Evolutionary conservation across 1,140 invertebrate genomes (phyloP).

Genomic region (Monomorium pharaonis): DNA sequence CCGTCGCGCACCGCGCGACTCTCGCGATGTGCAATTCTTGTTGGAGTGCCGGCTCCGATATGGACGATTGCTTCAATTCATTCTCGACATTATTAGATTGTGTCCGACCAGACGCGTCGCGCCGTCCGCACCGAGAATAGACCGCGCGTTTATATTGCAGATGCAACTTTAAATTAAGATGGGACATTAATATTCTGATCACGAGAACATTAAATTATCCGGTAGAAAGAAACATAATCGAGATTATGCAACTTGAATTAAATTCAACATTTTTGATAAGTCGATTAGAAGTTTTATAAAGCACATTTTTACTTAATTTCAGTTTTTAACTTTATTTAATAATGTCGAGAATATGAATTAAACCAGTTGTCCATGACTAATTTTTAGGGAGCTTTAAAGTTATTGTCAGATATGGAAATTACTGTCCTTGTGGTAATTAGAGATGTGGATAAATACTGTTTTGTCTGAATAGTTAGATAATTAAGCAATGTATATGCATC

Average conservation of each 20-base stretch:
- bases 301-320: neutral
- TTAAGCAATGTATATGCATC: neutral
- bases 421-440: neutral
- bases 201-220: neutral
- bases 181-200: neutral
- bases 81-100: constrained; percentile 31
- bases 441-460: neutral
- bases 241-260: neutral
- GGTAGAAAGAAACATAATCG: too few species aligned
- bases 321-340: neutral
- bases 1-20: constrained; percentile 19
- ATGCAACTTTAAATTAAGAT: neutral
- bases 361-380: too few species aligned
- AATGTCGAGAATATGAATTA: too few species aligned
- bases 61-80: constrained; percentile 59
- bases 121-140: neutral
- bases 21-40: neutral
- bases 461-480: neutral
- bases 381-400: neutral
- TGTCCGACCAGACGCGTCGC: constrained; percentile 20
- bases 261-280: neutral
- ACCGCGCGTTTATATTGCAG: neutral
- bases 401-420: neutral
- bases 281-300: neutral
- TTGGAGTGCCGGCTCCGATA: constrained; percentile 33